These are phyloP conservation scores for Drosophila aff. DNA, from an alignment of 1,140 invertebrate species.

Conservation along the genomic window DNA sequence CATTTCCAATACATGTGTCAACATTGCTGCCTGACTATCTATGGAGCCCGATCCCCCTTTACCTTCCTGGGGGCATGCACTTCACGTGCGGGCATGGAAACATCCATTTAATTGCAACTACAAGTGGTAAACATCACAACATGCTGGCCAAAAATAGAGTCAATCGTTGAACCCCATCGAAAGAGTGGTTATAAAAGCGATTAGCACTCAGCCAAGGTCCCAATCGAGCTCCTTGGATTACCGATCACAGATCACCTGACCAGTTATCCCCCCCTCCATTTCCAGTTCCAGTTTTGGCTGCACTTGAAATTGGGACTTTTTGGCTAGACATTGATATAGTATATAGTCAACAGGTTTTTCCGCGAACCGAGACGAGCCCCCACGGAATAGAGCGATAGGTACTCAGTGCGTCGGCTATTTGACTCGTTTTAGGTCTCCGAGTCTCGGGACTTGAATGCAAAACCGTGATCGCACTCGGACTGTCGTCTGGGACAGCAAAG, in stretches of 20 bases:
- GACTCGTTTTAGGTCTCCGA: slow-evolving; percentile 9
- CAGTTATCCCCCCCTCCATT: not conserved
- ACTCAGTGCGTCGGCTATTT: slow-evolving; percentile 14
- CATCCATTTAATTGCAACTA: slow-evolving; percentile 43
- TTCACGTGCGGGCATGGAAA: slow-evolving; percentile 34
- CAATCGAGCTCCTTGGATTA: slow-evolving; percentile 11
- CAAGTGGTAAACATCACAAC: slow-evolving; percentile 30
- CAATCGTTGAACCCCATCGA: slow-evolving; percentile 15
- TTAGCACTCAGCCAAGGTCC: slow-evolving; percentile 11
- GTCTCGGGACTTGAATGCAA: slow-evolving; percentile 24
- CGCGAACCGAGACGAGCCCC: slow-evolving; percentile 45
- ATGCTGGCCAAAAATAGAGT: slow-evolving; percentile 25
- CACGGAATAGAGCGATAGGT: slow-evolving; percentile 18
- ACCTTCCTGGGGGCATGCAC: slow-evolving; percentile 8
- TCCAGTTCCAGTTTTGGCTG: slow-evolving; percentile 7
- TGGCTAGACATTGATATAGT: slow-evolving; percentile 10
- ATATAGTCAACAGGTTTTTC: slow-evolving; percentile 23
- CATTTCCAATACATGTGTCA: slow-evolving; percentile 52
- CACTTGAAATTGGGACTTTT: slow-evolving; percentile 12
- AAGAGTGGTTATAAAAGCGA: slow-evolving; percentile 2
- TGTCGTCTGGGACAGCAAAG: slow-evolving; percentile 29
- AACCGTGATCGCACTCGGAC: slow-evolving; percentile 3
- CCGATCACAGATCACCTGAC: slow-evolving; percentile 25
- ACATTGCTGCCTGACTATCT: slow-evolving; percentile 32
- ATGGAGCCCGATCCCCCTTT: not conserved